Conservation (phyloP, 2,888 invertebrate species). For the Nudaria mundana region DNA sequence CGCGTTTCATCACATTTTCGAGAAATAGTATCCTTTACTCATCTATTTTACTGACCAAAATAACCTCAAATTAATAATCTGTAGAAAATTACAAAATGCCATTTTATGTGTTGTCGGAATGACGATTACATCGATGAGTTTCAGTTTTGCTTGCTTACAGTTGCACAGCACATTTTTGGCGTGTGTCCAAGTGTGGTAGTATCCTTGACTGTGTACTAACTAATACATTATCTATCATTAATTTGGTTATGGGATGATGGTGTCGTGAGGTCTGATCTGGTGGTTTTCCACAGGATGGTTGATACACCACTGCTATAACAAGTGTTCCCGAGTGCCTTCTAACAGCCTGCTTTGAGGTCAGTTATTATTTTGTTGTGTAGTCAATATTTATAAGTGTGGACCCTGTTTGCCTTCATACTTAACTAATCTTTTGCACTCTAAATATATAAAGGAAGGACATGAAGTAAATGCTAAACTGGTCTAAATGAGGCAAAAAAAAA, state of each 20-base stretch:
- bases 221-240: conserved; percentile 44
- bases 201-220: conserved; percentile 70
- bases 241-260: conserved; percentile 32
- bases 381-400: conserved; percentile 24
- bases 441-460: too few relatives aligned
- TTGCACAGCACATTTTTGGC: conserved; percentile 67
- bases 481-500: too few relatives aligned
- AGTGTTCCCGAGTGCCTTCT: conserved; percentile 73
- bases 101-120: conserved; percentile 31
- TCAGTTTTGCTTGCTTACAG: conserved; percentile 62
- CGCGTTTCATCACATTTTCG: conserved; percentile 28
- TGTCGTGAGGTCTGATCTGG: conserved; percentile 50
- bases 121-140: conserved; percentile 58
- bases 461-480: too few relatives aligned
- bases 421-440: background rate
- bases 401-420: conserved; percentile 7
- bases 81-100: too few relatives aligned
- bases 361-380: conserved; percentile 40
- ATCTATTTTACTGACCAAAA: conserved; percentile 38
- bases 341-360: conserved; percentile 79
- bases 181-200: conserved; percentile 64
- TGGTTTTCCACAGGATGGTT: conserved; percentile 75
- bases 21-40: too few relatives aligned
- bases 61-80: too few relatives aligned
- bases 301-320: conserved; percentile 69